A percentile compares a stretch with the other conserved stretches of the same genome.
Evolutionary conservation across 2,888 invertebrate species (phyloP).

Genomic region (Epistrophe eligans): DNA sequence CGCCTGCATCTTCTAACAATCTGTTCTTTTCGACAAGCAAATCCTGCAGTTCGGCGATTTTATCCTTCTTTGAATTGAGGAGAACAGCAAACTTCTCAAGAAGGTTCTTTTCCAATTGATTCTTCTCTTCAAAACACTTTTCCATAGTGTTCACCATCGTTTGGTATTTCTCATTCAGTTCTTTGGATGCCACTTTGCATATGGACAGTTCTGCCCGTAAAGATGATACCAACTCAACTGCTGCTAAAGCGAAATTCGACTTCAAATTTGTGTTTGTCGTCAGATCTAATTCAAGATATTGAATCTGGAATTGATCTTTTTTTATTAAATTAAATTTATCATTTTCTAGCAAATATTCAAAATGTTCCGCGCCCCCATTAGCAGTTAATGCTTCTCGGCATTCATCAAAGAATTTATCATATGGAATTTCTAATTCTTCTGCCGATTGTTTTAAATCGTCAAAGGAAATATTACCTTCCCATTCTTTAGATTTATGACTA

Average conservation of each 20-base stretch:
- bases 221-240: conserved; percentile 75
- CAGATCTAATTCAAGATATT: conserved; percentile 78
- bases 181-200: conserved; percentile 9
- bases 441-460: conserved; percentile 78
- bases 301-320: conserved; percentile 78
- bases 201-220: conserved; percentile 28
- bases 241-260: conserved; percentile 36
- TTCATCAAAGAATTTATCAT: conserved; percentile 78
- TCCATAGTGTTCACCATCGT: conserved; percentile 76
- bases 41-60: conserved; percentile 78
- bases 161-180: conserved; percentile 61
- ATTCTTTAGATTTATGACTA: conserved; percentile 18
- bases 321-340: conserved; percentile 77
- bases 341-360: conserved; percentile 78
- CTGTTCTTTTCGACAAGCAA: conserved; percentile 58
- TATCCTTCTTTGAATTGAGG: conserved; percentile 80
- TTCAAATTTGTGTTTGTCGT: conserved; percentile 72
- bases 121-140: conserved; percentile 77
- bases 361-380: conserved; percentile 77
- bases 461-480: conserved; percentile 73
- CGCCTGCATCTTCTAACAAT: conserved; percentile 33
- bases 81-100: conserved; percentile 79
- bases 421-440: conserved; percentile 78
- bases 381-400: conserved; percentile 78
- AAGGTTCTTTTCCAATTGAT: conserved; percentile 76